phyloP scores from a whole-genome alignment of 2,888 invertebrate genomes.

The Gari tellinella region DNA sequence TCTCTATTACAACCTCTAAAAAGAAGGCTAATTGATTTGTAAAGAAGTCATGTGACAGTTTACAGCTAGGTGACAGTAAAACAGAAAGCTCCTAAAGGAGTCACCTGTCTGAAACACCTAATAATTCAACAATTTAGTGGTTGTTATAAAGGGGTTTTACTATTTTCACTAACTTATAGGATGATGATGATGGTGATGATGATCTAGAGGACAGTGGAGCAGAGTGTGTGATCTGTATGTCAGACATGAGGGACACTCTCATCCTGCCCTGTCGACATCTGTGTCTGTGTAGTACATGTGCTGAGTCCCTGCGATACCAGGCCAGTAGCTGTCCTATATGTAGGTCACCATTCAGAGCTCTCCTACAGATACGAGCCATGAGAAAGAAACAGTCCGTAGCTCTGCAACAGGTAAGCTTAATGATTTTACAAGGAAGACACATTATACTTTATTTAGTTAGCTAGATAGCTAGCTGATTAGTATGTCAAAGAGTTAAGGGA shows the following conservation, averaged over 20 bases:
- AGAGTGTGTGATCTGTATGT: constrained; percentile 99
- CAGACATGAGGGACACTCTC: constrained; percentile 97
- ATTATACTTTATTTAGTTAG: no score
- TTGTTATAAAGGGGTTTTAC: neutral
- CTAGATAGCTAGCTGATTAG: no score
- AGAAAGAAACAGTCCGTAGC: constrained; percentile 87
- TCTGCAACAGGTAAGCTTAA: constrained; percentile 60
- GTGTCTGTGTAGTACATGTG: constrained; percentile 98
- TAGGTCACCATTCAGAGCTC: constrained; percentile 98
- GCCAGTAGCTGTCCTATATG: constrained; percentile 99
- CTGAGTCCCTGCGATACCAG: constrained; percentile 95
- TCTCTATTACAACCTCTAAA: no score
- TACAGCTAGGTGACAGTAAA: no score
- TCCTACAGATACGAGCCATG: constrained; percentile 97
- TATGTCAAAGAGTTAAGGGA: no score
- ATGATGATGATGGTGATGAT: constrained; percentile 76
- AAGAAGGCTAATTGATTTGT: no score
- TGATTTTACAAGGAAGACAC: no score
- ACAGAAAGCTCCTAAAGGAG: no score
- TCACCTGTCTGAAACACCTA: no score
- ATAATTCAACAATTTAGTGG: no score
- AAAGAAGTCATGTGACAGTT: no score
- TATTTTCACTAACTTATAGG: constrained; percentile 29
- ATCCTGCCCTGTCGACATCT: constrained; percentile 98
- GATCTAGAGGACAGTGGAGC: constrained; percentile 88